phyloP scores from a whole-genome alignment of 2,113 vertebrate genomes.

The Tetraodon nigroviridis region DNA sequence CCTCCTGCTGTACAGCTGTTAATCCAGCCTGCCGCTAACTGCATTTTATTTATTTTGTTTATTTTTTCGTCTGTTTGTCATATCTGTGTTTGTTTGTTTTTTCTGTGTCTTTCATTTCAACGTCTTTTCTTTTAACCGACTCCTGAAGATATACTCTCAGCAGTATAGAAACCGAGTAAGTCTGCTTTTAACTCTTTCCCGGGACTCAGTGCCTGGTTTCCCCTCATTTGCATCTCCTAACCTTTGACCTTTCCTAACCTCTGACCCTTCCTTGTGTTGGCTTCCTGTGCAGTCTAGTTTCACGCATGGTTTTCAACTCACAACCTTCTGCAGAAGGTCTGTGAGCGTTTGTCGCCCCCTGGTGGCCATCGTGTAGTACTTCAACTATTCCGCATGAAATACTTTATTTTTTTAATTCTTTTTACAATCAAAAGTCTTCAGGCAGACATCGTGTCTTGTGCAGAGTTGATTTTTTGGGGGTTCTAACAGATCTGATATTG shows the following conservation, averaged over 20 bases:
- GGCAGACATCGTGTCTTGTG: not conserved
- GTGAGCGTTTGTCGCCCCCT: conserved; percentile 41
- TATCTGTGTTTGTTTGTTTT: conserved; percentile 59
- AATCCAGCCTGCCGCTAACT: conserved; percentile 65
- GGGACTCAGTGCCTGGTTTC: conserved; percentile 22
- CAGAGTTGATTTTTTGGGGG: conserved; percentile 1
- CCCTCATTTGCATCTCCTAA: conserved; percentile 22
- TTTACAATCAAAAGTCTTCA: not conserved
- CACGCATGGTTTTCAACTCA: conserved; percentile 57
- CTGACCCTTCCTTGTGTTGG: conserved; percentile 12
- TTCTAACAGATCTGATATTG: not conserved
- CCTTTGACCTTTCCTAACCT: conserved; percentile 13
- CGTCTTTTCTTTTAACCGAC: conserved; percentile 52
- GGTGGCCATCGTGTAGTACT: conserved; percentile 30
- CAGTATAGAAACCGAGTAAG: conserved; percentile 79
- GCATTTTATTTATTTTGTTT: conserved; percentile 69
- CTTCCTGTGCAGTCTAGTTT: conserved; percentile 37
- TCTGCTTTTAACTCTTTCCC: conserved; percentile 55
- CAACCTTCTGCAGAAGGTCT: conserved; percentile 18
- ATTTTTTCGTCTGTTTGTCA: conserved; percentile 69
- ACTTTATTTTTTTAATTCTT: not conserved
- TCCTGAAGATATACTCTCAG: conserved; percentile 78
- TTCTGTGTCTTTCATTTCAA: conserved; percentile 65
- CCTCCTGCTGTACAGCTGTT: conserved; percentile 38
- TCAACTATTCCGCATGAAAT: conserved; percentile 50